Percentiles rank a stretch among this genome's conserved stretches.
These are phyloP conservation scores for Aix galericulata DNA, from an alignment of 2,113 vertebrate genomes.

Conservation along the genomic window DNA sequence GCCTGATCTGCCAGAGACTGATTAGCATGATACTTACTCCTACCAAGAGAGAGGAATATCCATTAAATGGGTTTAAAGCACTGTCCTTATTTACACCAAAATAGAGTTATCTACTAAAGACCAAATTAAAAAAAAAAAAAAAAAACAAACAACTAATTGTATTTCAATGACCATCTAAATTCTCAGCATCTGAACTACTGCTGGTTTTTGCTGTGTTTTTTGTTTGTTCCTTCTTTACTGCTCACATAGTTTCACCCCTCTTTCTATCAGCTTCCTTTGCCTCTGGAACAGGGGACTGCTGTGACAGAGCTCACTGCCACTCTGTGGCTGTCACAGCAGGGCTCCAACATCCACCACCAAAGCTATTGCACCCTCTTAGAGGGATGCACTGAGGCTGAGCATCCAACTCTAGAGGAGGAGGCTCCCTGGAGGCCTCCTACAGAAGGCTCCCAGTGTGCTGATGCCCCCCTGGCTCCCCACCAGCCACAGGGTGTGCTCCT, in stretches of 20 bases:
- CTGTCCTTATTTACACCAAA: not conserved
- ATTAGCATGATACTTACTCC: conserved; percentile 28
- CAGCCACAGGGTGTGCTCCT: not conserved
- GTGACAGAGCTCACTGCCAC: not conserved
- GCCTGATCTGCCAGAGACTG: conserved; percentile 15
- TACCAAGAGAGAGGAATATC: not conserved
- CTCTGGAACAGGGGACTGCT: not conserved
- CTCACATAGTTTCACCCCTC: not conserved
- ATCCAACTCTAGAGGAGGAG: not conserved
- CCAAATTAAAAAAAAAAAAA: not conserved
- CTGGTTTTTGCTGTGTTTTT: not conserved
- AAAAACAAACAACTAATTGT: not conserved
- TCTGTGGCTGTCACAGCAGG: not conserved
- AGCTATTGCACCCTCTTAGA: not conserved
- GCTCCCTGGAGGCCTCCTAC: not conserved
- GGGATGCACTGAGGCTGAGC: not conserved
- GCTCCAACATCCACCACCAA: not conserved
- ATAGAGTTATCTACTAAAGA: not conserved
- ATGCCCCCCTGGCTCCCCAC: not conserved
- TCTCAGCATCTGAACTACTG: not conserved
- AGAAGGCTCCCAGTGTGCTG: not conserved
- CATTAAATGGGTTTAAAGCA: conserved; percentile 22
- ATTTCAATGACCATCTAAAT: not conserved
- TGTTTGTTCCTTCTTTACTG: not conserved
- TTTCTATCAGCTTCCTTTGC: not conserved